Evolutionary conservation across 30 jellyfish, hydroid and myxozoan species (phyloP).

Genomic region (Calvadosia cruxmelitensis): DNA sequence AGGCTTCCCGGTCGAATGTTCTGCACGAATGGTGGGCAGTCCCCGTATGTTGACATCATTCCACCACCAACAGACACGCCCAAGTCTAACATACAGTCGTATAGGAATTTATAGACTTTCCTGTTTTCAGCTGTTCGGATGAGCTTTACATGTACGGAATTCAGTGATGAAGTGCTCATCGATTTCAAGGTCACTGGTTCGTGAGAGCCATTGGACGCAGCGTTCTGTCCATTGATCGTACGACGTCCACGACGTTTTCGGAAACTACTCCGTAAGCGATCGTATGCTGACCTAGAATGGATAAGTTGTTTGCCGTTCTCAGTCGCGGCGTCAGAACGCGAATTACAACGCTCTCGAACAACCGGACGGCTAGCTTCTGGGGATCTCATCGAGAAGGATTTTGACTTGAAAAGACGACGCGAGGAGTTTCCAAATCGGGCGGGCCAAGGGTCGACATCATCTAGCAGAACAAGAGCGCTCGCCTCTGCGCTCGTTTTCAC

Average conservation of each 20-base stretch:
- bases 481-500: no score
- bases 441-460: background rate
- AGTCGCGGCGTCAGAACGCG: background rate
- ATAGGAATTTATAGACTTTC: background rate
- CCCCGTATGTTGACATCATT: background rate
- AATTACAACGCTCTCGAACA: background rate
- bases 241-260: background rate
- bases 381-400: background rate
- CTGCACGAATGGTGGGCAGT: background rate
- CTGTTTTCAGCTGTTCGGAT: background rate
- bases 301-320: background rate
- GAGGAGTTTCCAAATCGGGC: background rate
- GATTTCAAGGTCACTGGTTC: background rate
- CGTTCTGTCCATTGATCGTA: background rate
- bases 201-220: background rate
- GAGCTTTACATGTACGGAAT: background rate
- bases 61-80: conserved; percentile 1
- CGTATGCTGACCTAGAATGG: background rate
- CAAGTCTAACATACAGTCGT: background rate
- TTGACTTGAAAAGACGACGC: background rate
- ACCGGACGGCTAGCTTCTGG: background rate
- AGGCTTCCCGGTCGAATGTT: conserved; percentile 1
- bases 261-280: background rate
- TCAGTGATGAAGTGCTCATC: background rate
- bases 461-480: background rate